Conservation (phyloP, 2,888 invertebrate species). For the Amphipoea lucens region DNA sequence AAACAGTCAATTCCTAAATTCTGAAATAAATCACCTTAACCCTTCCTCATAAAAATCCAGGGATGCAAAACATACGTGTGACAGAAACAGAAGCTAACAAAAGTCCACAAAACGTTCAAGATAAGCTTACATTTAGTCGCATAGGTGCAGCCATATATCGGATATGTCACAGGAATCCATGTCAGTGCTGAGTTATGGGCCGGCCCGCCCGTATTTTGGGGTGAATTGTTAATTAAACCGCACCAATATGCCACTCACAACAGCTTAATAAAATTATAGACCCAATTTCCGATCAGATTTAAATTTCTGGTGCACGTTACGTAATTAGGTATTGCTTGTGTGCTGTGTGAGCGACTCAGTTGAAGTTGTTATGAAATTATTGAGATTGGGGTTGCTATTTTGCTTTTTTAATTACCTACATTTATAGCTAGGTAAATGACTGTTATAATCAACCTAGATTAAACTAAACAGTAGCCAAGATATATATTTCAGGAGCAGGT, state of each 20-base stretch:
- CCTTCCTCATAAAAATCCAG: neutral
- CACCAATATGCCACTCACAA: constrained; percentile 80
- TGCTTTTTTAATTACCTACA: neutral
- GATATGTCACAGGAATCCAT: constrained; percentile 68
- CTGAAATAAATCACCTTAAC: constrained; percentile 8
- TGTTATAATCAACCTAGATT: neutral
- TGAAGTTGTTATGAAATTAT: constrained; percentile 7
- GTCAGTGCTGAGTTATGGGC: constrained; percentile 77
- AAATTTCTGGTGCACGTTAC: constrained; percentile 65
- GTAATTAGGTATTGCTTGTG: constrained; percentile 55
- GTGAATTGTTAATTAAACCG: constrained; percentile 83
- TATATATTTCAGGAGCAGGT: neutral
- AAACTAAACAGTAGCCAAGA: neutral
- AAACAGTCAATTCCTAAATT: neutral
- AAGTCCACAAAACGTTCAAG: constrained; percentile 53
- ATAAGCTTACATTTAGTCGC: constrained; percentile 58
- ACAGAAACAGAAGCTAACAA: constrained; percentile 44
- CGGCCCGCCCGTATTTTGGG: constrained; percentile 69
- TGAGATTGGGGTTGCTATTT: neutral
- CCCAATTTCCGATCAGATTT: constrained; percentile 75
- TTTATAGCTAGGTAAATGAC: neutral
- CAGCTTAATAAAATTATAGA: constrained; percentile 78
- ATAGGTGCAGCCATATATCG: constrained; percentile 68
- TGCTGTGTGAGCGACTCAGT: constrained; percentile 24
- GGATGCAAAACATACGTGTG: constrained; percentile 15